Base-by-base conservation (phyloP, 2,888 invertebrate species). In the Colletes collaris region DNA sequence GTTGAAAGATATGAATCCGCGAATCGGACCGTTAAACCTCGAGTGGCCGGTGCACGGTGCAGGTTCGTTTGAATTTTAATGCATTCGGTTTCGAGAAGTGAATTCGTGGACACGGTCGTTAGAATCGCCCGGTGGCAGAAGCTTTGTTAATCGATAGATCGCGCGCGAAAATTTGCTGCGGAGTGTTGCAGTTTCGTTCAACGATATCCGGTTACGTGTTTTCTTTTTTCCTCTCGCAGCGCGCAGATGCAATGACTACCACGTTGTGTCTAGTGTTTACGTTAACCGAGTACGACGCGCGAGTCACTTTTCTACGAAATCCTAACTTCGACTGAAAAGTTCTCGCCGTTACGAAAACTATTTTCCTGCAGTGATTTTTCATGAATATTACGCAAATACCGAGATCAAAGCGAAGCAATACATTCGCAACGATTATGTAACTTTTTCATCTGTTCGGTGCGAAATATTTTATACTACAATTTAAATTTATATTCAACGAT, bases 1-100 rank as follows among this genome's bases (percentile, higher is more conserved):
- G n/a, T 46, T 44, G 2, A n/a, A 13, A 50, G 40, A 16, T 46
- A 49, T 35, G 56, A 66, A 70, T 44, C 4, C 11, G 6, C 40
- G 8, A 56, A 13, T 16, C 37, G n/a, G n/a, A 67, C 46, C n/a
- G 44, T 50, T 44, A 65, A 60, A n/a, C 44, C 49, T 56, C 27
- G 27, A 68, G 56, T 40, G 37, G 35, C 3, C 16, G 13, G 52
- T 16, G 16, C 2, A 10, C 8, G 4, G 27, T 55, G n/a, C 8
- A 10, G 13, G 0, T 7, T 7, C 52, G 13, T 19, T 49, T 13
- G 10, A 0, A 60, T 10, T 63, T 50, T 1, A 37, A 46, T 16
- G 19, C 0, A 3, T 37, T 0, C n/a, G 27, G 6, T 27, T 6
- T 50, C 2, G 10, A 3, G 3, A 13, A 2, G 10, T 58, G 13